A percentile compares a stretch with the other conserved stretches of the same genome.
Evolutionary conservation across 2,888 invertebrate species (phyloP).

Genomic region (Hirtodrosophila cameraria): DNA sequence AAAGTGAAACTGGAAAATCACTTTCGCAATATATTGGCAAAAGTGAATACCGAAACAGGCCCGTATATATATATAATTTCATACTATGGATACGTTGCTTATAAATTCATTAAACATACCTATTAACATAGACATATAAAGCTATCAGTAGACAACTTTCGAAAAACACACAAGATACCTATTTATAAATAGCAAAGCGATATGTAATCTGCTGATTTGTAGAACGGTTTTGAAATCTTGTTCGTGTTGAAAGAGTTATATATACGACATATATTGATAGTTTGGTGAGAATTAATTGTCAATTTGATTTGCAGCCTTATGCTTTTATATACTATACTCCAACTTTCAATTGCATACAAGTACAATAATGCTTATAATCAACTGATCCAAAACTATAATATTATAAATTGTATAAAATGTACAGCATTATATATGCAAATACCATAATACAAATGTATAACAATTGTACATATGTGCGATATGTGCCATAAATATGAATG

Average conservation of each 20-base stretch:
- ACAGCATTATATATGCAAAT: slow-evolving; percentile 29
- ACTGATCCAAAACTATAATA: slow-evolving; percentile 27
- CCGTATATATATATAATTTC: slow-evolving; percentile 10
- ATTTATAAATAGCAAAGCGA: slow-evolving; percentile 33
- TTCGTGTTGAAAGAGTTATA: slow-evolving; percentile 20
- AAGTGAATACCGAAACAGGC: no score
- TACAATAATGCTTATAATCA: slow-evolving; percentile 38
- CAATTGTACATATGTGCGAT: slow-evolving; percentile 68
- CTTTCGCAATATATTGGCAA: no score
- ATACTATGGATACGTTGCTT: slow-evolving; percentile 34
- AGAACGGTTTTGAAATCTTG: not conserved
- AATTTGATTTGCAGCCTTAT: slow-evolving; percentile 68
- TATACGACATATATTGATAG: not conserved
- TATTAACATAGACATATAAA: slow-evolving; percentile 21
- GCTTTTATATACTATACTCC: slow-evolving; percentile 25
- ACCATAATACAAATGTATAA: slow-evolving; percentile 27
- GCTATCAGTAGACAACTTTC: slow-evolving; percentile 43
- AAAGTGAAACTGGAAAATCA: no score
- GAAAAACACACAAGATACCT: slow-evolving; percentile 48
- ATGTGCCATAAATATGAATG: slow-evolving; percentile 65
- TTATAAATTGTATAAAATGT: slow-evolving; percentile 54
- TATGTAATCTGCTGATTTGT: not conserved
- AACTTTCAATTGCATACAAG: slow-evolving; percentile 27
- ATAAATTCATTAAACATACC: slow-evolving; percentile 21
- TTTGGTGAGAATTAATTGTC: slow-evolving; percentile 31